phyloP scores from a whole-genome alignment of 2,113 vertebrate genomes.

The Thalassarche chlororhynchos region DNA sequence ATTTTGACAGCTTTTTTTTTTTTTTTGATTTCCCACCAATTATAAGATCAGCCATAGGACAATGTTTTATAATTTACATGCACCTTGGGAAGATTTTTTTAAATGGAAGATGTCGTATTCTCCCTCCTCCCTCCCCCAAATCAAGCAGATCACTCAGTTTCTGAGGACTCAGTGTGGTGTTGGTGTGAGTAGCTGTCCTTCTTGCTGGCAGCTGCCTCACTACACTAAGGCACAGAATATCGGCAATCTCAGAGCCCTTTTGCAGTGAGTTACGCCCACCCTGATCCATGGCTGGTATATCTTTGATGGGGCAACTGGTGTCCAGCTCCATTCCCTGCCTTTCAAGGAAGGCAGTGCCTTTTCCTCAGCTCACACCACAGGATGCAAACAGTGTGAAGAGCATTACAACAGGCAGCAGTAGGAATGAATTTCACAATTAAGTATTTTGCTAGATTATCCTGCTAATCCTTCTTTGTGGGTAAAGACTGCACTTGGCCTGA shows the following conservation, averaged over 20 bases:
- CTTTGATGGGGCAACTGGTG: background rate
- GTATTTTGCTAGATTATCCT: conserved; percentile 15
- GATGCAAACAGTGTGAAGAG: background rate
- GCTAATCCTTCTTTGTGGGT: conserved; percentile 3
- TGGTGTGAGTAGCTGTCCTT: background rate
- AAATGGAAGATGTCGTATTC: background rate
- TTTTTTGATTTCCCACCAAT: background rate
- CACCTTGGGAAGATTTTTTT: background rate
- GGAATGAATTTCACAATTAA: conserved; percentile 12
- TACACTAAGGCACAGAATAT: background rate
- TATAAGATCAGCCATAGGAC: background rate
- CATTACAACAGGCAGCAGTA: background rate
- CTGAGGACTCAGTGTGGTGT: background rate
- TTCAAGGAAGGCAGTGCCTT: background rate
- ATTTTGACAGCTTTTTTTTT: conserved; percentile 8
- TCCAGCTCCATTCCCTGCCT: background rate
- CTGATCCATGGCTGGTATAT: background rate
- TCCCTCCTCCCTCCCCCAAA: background rate
- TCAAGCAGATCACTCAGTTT: background rate
- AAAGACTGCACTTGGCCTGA: background rate
- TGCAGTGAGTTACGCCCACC: background rate
- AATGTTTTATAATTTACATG: background rate
- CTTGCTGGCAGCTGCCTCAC: background rate
- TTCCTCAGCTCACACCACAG: background rate
- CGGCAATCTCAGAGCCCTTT: background rate